Evolutionary conservation across 2,113 vertebrate genomes (phyloP), one percentile per base, ranked within the genome.

Genomic region (Oryzias woworae): DNA sequence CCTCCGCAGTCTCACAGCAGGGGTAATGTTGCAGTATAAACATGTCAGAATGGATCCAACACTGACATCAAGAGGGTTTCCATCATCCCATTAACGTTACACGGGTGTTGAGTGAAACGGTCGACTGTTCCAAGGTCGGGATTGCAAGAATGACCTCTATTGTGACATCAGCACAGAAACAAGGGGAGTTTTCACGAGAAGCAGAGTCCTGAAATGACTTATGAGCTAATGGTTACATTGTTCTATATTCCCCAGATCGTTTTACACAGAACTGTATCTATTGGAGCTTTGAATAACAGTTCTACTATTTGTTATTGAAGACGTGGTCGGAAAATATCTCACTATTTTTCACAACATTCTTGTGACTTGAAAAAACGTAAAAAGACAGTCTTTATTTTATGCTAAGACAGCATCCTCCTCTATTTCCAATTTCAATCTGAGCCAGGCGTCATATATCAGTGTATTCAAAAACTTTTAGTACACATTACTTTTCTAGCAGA

Each of bases 101-200:
- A 72, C 72, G 62, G 78, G 73, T 78, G 54, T 87, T 72, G 57
- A 69, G 62, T 52, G 7, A 59, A 66, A 85, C 83, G 84, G 70
- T 60, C 70, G 26, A 82, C 85, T 88, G 86, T 86, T 81, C 62
- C 2, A 17, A 62, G 77, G 78, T 88, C 84, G 65, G 51, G 64
- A 67, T 18, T 50, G 60, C 51, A 66, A 89, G 82, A 87, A 90
- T 53, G 20, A 80, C 57, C 22, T 45, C 80, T 65, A 87, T 88
- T 92, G 88, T 91, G 69, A 71, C 68, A 60, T 58, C 81, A 73
- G 63, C 61, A 36, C 82, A 59, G 62, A 87, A 88, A 92, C 88
- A 92, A 90, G 67, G 71, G 74, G 74, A 80, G 68, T 67, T 72
- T 73, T 83, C 66, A 89, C 69, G 57, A 23, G 14, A 73, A 62